Base-by-base conservation (phyloP, 2,797 vertebrate species). In the Rhynchotus rufescens region DNA sequence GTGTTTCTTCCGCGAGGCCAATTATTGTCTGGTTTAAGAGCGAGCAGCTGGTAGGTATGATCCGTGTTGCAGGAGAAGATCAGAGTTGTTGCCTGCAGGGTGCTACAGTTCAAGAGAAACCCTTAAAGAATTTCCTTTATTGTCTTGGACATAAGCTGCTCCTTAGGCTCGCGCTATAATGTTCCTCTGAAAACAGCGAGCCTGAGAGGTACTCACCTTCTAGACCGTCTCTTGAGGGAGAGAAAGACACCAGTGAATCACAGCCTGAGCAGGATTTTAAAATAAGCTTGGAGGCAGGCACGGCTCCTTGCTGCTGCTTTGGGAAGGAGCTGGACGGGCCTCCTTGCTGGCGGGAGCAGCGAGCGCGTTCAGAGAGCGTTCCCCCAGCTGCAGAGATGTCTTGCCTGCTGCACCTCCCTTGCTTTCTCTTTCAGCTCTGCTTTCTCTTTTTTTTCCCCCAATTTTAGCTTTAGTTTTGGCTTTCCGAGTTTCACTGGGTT, bases 61-160 rank as follows among this genome's bases (percentile, higher is more conserved):
- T 73, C 64, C 75, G 14, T 74, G 30, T 60, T 85, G 66, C 67
- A 90, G 32, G 51, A 87, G 60, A 78, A 62, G 60, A 83, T 49
- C n/a, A 66, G 42, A 68, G 45, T 45, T 90, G 56, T 68, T 79
- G 3, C n/a, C 60, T 79, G 25, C 56, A 90, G 82, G 45, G 60
- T 32, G 34, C 59, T 79, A 44, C 22, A 66, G 17, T 83, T 67
- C 15, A 85, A 60, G 64, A 87, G 56, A 91, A 88, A 69, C 22
- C 30, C 77, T 86, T 82, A 80, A 80, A 83, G 60, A 80, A 52
- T 88, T 91, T 84, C 52, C 59, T 67, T 52, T 90, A 66, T 73
- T 80, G 19, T 65, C 57, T 60, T 76, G 69, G 66, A 60, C 51
- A 28, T 56, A 71, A 71, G 65, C 40, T 52, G 78, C 20, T 79